phyloP scores from a whole-genome alignment of 1,140 invertebrate genomes.

The Drosophila sp. region DNA sequence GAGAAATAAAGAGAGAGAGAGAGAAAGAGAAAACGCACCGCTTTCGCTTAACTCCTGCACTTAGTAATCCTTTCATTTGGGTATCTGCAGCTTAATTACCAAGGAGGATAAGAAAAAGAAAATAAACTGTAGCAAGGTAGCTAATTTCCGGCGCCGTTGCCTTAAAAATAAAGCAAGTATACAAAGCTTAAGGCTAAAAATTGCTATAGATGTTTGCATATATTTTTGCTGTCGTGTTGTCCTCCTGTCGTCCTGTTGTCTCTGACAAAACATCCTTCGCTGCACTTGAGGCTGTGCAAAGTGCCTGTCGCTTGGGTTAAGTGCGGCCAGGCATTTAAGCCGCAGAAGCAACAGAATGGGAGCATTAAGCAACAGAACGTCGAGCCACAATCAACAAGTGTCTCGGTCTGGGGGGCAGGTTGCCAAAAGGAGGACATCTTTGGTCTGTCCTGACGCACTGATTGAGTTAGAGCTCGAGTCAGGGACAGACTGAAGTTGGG shows the following conservation, averaged over 20 bases:
- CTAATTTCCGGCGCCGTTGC: slow-evolving; percentile 54
- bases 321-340: slow-evolving; percentile 50
- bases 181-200: slow-evolving; percentile 35
- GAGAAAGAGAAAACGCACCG: neutral
- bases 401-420: neutral
- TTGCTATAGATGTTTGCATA: slow-evolving; percentile 45
- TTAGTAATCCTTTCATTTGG: slow-evolving; percentile 49
- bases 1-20: too few relatives aligned
- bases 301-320: slow-evolving; percentile 59
- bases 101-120: slow-evolving; percentile 5
- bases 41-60: neutral
- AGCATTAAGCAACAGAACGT: slow-evolving; percentile 59
- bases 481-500: slow-evolving; percentile 20
- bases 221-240: slow-evolving; percentile 19
- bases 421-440: slow-evolving; percentile 35
- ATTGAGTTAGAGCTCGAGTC: slow-evolving; percentile 62
- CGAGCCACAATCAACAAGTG: slow-evolving; percentile 63
- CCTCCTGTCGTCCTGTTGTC: slow-evolving; percentile 11
- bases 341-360: slow-evolving; percentile 13
- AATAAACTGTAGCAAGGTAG: slow-evolving; percentile 40
- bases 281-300: slow-evolving; percentile 66
- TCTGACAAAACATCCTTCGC: slow-evolving; percentile 57
- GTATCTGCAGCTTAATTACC: slow-evolving; percentile 62
- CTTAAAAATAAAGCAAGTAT: slow-evolving; percentile 24
- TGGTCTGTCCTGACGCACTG: slow-evolving; percentile 45